Evolutionary conservation across 2,888 invertebrate species (phyloP), one percentile per base, ranked within the genome.

Genomic region (Punctoribates punctum): DNA sequence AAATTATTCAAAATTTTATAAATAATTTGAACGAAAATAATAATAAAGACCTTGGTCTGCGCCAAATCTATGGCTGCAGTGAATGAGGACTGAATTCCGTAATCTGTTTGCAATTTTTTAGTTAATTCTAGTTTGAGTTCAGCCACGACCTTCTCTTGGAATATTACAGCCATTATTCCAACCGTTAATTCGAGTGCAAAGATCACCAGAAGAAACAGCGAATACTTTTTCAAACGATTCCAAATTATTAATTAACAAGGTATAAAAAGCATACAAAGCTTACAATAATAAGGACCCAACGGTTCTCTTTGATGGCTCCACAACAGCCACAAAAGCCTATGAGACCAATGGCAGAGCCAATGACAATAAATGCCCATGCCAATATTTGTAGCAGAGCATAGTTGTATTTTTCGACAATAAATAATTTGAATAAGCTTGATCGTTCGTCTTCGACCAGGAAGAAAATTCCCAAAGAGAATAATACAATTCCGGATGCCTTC

Each of bases 291-390:
- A 86, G 82, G 81, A 86, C 82, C 80, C 85, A 85, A 78, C 84
- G 84, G 82, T 84, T 87, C 78, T 86, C 86, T 77, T 85, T 85
- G 67, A 87, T 83, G 34, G 87, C 86, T 0, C 87, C 88, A 79
- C 87, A 87, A 80, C 88, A 88, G 23, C 88, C 88, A 79, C 86
- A 85, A 82, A 88, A 86, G 46, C 87, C 87, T n/a, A 87, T 86
- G 46, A 86, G 82, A 78, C 88, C 83, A 57, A 87, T 85, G 77
- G 86, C 84, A 46, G 84, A 83, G 27, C 88, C 88, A 65, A 87
- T 83, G 20, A 84, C 86, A 60, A 88, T 84, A 75, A 87, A 83
- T 76, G 84, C 84, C 80, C 77, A 87, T 48, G 87, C 86, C 77
- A 86, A 82, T 80, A 85, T 82, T 80, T 85, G 84, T 75, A 87